Evolutionary conservation across 2,888 invertebrate species (phyloP).

Genomic region (Drosophila mimetica): DNA sequence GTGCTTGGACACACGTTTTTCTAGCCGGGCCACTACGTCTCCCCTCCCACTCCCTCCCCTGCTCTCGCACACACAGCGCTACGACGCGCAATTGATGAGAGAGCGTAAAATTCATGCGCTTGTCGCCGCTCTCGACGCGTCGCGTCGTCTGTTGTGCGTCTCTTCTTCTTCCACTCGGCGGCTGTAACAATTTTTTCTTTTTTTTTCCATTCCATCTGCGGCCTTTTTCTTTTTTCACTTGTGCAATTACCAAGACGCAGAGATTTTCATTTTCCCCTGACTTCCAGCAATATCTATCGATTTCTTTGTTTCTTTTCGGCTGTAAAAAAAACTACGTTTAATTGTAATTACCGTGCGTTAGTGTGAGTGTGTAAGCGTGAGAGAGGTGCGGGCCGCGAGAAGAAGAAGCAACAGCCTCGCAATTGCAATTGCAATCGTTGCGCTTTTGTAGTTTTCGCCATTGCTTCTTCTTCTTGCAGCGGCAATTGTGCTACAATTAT

Average conservation of each 20-base stretch:
- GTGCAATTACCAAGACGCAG: slow-evolving; percentile 36
- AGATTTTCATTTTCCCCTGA: slow-evolving; percentile 44
- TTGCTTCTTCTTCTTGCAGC: slow-evolving; percentile 42
- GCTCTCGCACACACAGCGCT: slow-evolving; percentile 2
- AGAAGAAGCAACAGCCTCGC: slow-evolving; percentile 50
- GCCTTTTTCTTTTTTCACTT: slow-evolving; percentile 36
- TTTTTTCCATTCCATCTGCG: slow-evolving; percentile 54
- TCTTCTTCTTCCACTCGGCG: slow-evolving; percentile 66
- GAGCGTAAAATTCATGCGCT: slow-evolving; percentile 77
- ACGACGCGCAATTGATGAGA: slow-evolving; percentile 70
- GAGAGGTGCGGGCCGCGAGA: slow-evolving; percentile 27
- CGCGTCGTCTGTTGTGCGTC: slow-evolving; percentile 57
- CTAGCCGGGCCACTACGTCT: slow-evolving; percentile 70
- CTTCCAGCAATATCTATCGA: slow-evolving; percentile 72
- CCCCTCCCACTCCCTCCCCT: slow-evolving; percentile 37
- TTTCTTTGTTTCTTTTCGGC: slow-evolving; percentile 71
- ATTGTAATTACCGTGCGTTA: slow-evolving; percentile 68
- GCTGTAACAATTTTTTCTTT: slow-evolving; percentile 70
- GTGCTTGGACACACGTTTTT: slow-evolving; percentile 67
- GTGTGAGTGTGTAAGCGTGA: slow-evolving; percentile 29
- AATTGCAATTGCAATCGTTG: slow-evolving; percentile 63
- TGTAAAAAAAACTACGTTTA: slow-evolving; percentile 52
- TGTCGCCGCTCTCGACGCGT: slow-evolving; percentile 46
- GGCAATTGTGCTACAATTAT: slow-evolving; percentile 77
- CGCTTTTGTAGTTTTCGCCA: slow-evolving; percentile 66